These are phyloP conservation scores for Malthinus flaveolus DNA, from an alignment of 2,888 invertebrate genomes.

Conservation along the genomic window DNA sequence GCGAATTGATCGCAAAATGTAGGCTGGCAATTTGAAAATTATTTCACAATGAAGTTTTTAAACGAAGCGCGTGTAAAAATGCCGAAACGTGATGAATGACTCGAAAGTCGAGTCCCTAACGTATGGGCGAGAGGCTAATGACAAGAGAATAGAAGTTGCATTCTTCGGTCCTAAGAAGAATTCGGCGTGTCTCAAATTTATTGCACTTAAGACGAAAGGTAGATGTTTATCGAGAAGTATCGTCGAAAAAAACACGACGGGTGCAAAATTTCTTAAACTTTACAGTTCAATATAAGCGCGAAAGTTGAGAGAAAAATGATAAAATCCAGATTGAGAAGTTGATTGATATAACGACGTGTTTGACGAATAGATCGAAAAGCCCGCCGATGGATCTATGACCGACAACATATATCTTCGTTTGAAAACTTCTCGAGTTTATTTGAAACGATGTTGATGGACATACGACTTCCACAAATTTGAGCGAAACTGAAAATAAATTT, in stretches of 20 bases:
- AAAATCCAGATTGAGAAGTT: conserved; percentile 37
- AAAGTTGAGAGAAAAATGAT: conserved; percentile 20
- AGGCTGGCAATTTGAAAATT: too few relatives aligned
- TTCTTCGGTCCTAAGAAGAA: conserved; percentile 25
- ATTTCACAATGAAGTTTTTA: neutral
- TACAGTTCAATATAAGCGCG: conserved; percentile 1
- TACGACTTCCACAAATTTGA: conserved; percentile 32
- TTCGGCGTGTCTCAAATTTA: conserved; percentile 23
- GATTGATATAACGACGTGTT: conserved; percentile 43
- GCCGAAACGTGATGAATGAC: conserved; percentile 23
- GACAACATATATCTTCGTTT: conserved; percentile 37
- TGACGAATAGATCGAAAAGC: conserved; percentile 46
- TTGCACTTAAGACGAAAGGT: conserved; percentile 26
- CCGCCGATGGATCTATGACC: conserved; percentile 45
- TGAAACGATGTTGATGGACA: conserved; percentile 36
- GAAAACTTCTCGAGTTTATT: conserved; percentile 35
- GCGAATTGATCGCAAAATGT: too few relatives aligned
- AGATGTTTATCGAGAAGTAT: conserved; percentile 31
- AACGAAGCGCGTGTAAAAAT: conserved; percentile 20
- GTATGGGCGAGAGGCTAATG: conserved; percentile 25
- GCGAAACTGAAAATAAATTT: too few relatives aligned
- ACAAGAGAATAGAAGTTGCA: conserved; percentile 30
- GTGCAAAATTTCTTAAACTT: conserved; percentile 1
- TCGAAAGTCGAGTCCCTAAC: conserved; percentile 16
- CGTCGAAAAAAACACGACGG: conserved; percentile 2